A percentile compares a stretch with the other conserved stretches of the same genome.
phyloP scores from a whole-genome alignment of 1,140 invertebrate genomes.

The Medauroidea extradentata region DNA sequence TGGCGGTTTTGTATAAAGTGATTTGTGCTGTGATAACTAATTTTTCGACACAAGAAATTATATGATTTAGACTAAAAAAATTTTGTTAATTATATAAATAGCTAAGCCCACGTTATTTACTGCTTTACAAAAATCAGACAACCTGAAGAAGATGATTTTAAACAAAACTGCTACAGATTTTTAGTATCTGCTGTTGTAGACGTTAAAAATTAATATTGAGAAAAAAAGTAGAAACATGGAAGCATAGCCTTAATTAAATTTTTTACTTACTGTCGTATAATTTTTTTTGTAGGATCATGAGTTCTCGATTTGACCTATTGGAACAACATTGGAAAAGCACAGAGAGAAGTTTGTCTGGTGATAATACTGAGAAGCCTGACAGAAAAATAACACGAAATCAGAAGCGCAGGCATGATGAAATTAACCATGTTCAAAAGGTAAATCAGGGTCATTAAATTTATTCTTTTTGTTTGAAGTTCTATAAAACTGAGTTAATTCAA shows the following conservation, averaged over 20 bases:
- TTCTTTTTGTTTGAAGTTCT: too few species aligned
- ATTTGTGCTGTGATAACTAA: too few species aligned
- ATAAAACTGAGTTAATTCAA: too few species aligned
- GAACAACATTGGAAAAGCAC: constrained; percentile 63
- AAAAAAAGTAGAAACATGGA: too few species aligned
- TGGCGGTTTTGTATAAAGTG: too few species aligned
- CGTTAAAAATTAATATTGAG: too few species aligned
- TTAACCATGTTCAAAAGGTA: constrained; percentile 93
- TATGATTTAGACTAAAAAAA: background rate
- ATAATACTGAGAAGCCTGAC: constrained; percentile 66
- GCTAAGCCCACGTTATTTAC: constrained; percentile 79
- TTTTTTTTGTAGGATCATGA: constrained; percentile 58
- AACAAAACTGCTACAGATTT: too few species aligned
- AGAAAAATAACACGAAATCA: constrained; percentile 96
- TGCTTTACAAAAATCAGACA: too few species aligned
- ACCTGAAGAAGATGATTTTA: constrained; percentile 63
- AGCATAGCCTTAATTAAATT: too few species aligned
- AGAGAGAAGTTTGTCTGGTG: constrained; percentile 36
- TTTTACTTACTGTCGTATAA: background rate
- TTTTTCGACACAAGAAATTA: constrained; percentile 3
- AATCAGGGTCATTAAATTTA: too few species aligned
- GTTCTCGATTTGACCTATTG: constrained; percentile 73
- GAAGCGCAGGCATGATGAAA: constrained; percentile 97
- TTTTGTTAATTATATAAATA: constrained; percentile 12
- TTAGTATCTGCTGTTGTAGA: too few species aligned